phyloP scores from a whole-genome alignment of 2,888 invertebrate genomes.

The Dendrolimus pini region DNA sequence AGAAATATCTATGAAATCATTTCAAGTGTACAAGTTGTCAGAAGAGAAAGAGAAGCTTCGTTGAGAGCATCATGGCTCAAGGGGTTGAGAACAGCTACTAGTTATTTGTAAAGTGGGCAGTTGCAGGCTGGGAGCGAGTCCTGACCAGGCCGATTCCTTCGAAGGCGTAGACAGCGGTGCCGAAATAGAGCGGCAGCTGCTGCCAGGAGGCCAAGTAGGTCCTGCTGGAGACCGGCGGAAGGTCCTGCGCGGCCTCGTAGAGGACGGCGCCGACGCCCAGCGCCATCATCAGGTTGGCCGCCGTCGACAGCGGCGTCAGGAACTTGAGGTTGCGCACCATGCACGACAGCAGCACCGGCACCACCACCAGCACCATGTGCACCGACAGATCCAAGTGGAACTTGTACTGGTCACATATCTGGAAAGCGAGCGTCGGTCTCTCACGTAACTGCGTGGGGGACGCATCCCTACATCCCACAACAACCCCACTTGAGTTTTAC shows the following conservation, averaged over 20 bases:
- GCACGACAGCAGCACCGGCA: slow-evolving; percentile 84
- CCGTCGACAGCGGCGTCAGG: slow-evolving; percentile 92
- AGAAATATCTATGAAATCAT: too few species aligned
- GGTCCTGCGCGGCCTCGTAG: slow-evolving; percentile 83
- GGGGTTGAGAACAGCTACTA: too few species aligned
- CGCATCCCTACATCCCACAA: too few species aligned
- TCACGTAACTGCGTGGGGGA: too few species aligned
- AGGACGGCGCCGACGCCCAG: slow-evolving; percentile 85
- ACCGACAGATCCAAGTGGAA: slow-evolving; percentile 79
- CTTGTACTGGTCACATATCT: slow-evolving; percentile 82
- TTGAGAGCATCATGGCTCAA: too few species aligned
- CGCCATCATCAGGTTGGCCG: slow-evolving; percentile 91
- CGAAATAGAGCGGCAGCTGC: slow-evolving; percentile 92
- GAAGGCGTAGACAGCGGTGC: slow-evolving; percentile 96
- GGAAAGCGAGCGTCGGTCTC: slow-evolving; percentile 18
- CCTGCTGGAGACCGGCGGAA: slow-evolving; percentile 80
- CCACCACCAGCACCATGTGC: slow-evolving; percentile 84
- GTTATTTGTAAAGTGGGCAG: not conserved
- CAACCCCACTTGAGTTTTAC: slow-evolving; percentile 1
- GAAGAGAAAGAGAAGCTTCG: not conserved
- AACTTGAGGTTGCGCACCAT: slow-evolving; percentile 91
- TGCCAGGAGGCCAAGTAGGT: slow-evolving; percentile 77
- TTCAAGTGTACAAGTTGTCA: too few species aligned
- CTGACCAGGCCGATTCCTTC: slow-evolving; percentile 95
- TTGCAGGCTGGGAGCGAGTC: slow-evolving; percentile 7